These are phyloP conservation scores for Anthonomus grandis DNA, from an alignment of 1,140 invertebrate species.

Conservation along the genomic window DNA sequence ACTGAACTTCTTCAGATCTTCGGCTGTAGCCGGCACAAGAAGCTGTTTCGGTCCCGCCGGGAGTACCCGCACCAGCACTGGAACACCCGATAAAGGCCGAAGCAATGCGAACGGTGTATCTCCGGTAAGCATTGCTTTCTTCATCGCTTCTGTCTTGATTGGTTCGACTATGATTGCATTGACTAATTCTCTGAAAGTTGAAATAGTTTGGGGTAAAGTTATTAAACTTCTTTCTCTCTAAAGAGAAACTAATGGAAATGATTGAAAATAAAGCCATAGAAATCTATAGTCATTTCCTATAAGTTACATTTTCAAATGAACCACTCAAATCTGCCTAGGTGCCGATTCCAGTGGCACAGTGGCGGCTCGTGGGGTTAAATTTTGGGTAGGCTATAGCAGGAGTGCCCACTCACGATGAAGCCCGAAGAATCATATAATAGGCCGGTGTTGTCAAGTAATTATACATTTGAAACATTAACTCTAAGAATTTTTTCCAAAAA, in stretches of 20 bases:
- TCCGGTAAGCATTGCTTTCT: constrained; percentile 48
- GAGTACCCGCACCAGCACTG: constrained; percentile 60
- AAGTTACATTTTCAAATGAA: neutral
- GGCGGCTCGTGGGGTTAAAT: too few relatives aligned
- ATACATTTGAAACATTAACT: too few relatives aligned
- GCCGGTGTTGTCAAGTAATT: too few relatives aligned
- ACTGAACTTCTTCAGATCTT: constrained; percentile 44
- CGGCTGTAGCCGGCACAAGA: constrained; percentile 44
- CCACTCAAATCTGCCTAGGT: neutral
- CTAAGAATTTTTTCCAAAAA: too few relatives aligned
- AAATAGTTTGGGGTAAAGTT: too few relatives aligned
- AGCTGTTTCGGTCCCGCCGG: constrained; percentile 53
- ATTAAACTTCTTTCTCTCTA: too few relatives aligned
- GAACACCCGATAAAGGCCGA: constrained; percentile 56
- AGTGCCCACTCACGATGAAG: too few relatives aligned
- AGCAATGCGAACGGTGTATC: constrained; percentile 59
- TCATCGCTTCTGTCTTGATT: constrained; percentile 59
- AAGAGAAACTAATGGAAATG: neutral
- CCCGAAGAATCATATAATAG: too few relatives aligned
- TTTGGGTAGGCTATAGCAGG: too few relatives aligned
- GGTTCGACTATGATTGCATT: constrained; percentile 53
- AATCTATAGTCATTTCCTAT: neutral
- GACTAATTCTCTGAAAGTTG: constrained; percentile 33
- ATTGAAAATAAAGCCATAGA: neutral
- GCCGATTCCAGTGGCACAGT: neutral